Evolutionary conservation across 2,797 vertebrate species (phyloP).

Genomic region (Falco biarmicus): DNA sequence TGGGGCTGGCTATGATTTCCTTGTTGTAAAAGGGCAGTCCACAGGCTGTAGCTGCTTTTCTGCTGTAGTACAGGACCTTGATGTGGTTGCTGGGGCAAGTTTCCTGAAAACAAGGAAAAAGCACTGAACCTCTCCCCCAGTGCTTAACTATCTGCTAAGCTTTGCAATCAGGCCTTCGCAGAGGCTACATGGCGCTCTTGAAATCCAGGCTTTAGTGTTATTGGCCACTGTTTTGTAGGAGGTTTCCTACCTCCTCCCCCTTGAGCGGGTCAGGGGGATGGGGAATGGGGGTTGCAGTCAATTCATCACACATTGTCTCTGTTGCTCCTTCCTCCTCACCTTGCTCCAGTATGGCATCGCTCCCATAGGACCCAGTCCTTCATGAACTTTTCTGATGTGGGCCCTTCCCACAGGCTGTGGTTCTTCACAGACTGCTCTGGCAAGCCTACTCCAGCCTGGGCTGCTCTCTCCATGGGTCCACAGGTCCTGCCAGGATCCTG

Average conservation of each 20-base stretch:
- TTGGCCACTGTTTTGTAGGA: neutral
- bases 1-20: neutral
- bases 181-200: neutral
- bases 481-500: no score
- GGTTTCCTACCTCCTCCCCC: neutral
- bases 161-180: neutral
- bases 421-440: no score
- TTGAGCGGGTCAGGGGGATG: fast-evolving
- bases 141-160: neutral
- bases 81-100: neutral
- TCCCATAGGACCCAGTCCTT: no score
- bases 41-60: neutral
- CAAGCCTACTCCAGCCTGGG: no score
- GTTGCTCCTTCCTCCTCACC: no score
- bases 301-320: no score
- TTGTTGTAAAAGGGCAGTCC: neutral
- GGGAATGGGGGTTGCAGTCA: neutral
- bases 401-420: no score
- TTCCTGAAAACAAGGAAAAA: neutral
- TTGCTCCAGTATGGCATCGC: no score
- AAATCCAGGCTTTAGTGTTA: neutral
- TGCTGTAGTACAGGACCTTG: neutral
- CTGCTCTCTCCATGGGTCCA: no score
- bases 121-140: neutral
- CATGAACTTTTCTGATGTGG: no score